These are phyloP conservation scores for Ptiloglossa arizonensis DNA, from an alignment of 1,140 invertebrate species.

Conservation along the genomic window DNA sequence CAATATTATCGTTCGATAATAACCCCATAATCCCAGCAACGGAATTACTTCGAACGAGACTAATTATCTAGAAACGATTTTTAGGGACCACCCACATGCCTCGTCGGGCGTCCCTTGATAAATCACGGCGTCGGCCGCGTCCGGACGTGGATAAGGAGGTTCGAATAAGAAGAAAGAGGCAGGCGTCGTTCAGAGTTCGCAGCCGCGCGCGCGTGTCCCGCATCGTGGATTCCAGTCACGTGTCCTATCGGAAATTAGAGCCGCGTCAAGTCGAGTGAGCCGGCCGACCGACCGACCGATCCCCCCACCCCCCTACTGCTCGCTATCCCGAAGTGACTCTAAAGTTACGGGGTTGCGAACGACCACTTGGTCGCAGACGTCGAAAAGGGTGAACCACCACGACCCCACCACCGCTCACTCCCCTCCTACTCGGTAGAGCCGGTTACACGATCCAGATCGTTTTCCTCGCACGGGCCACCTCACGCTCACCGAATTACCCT, in stretches of 20 bases:
- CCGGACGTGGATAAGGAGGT: conserved; percentile 30
- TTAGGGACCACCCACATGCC: not conserved
- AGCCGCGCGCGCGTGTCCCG: conserved; percentile 47
- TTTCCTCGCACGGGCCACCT: conserved; percentile 2
- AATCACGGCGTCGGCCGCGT: conserved; percentile 60
- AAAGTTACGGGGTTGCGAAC: conserved; percentile 60
- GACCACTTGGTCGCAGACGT: conserved; percentile 20
- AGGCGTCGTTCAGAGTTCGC: conserved; percentile 30
- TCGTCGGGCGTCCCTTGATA: conserved; percentile 44
- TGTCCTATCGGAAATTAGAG: conserved; percentile 78
- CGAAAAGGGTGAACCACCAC: conserved; percentile 30
- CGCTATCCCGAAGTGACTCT: conserved; percentile 20
- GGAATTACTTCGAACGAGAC: not conserved
- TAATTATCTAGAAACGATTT: conserved; percentile 23
- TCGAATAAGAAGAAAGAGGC: conserved; percentile 32
- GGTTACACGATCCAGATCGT: conserved; percentile 55
- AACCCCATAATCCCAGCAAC: not conserved
- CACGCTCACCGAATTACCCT: not conserved
- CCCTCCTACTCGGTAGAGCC: no score
- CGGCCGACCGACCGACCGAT: not conserved
- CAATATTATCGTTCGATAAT: not conserved
- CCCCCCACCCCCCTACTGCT: not conserved
- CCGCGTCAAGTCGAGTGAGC: conserved; percentile 59
- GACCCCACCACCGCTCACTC: no score
- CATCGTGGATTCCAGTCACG: conserved; percentile 75